Evolutionary conservation across 1,140 invertebrate genomes (phyloP).

Genomic region (Spodoptera litura): DNA sequence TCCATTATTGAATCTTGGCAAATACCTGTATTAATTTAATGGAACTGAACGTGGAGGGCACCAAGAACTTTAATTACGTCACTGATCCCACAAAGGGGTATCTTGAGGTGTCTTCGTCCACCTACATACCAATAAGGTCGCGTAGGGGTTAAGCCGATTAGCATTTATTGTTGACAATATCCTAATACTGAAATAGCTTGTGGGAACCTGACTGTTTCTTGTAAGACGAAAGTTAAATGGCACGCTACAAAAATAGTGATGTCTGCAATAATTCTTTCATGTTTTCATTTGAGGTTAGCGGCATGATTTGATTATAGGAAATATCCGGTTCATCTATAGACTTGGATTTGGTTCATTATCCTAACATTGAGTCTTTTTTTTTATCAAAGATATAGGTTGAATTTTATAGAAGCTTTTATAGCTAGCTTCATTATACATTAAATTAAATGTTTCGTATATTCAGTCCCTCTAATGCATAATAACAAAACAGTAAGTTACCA

Average conservation of each 20-base stretch:
- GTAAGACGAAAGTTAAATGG: background rate
- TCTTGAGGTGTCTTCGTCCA: background rate
- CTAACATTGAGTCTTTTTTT: no score
- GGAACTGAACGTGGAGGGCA: background rate
- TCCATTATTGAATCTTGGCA: no score
- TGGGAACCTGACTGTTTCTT: background rate
- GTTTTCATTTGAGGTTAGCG: no score
- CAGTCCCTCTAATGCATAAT: no score
- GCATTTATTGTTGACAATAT: constrained; percentile 1
- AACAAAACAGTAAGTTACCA: background rate
- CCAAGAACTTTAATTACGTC: constrained; percentile 10
- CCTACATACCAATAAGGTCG: constrained; percentile 5
- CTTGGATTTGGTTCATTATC: no score
- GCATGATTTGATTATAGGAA: no score
- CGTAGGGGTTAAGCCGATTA: constrained; percentile 20
- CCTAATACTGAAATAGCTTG: constrained; percentile 6
- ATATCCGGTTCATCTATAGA: no score
- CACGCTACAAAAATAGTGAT: background rate
- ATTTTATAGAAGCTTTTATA: no score
- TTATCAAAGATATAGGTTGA: no score
- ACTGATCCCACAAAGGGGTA: background rate
- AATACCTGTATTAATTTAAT: background rate
- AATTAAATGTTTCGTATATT: no score
- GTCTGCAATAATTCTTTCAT: no score
- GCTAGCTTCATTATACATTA: no score